Evolutionary conservation across 2,888 invertebrate species (phyloP).

Genomic region (Thymelicus acteon): DNA sequence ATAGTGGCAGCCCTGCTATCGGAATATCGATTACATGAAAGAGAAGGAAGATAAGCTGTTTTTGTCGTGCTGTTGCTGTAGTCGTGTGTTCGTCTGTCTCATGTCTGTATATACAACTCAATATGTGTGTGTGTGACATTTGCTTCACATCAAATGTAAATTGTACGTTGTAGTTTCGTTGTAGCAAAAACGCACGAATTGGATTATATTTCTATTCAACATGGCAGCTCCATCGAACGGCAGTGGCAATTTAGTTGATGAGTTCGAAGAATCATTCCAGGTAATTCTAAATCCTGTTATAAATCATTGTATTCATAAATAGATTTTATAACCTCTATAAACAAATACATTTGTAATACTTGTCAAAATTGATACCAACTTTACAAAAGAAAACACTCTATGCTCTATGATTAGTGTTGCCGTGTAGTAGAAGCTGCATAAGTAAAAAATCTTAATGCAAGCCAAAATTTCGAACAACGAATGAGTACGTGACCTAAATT

Average conservation of each 20-base stretch:
- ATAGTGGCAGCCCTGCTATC: slow-evolving; percentile 43
- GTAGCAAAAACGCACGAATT: not conserved
- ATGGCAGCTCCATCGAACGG: slow-evolving; percentile 93
- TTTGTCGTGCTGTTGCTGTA: not conserved
- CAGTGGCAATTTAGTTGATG: slow-evolving; percentile 94
- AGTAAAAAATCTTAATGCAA: slow-evolving; percentile 55
- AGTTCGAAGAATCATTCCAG: slow-evolving; percentile 96
- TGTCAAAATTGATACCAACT: slow-evolving; percentile 75
- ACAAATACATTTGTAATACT: slow-evolving; percentile 51
- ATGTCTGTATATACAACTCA: too few species aligned
- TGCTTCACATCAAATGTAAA: slow-evolving; percentile 6
- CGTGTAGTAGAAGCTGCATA: slow-evolving; percentile 73
- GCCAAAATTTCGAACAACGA: slow-evolving; percentile 52
- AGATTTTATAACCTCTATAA: slow-evolving; percentile 59
- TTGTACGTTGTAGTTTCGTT: not conserved
- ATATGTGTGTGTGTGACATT: not conserved
- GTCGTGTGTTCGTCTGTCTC: too few species aligned
- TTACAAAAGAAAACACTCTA: slow-evolving; percentile 53
- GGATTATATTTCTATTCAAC: slow-evolving; percentile 36
- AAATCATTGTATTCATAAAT: slow-evolving; percentile 41
- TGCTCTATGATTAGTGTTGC: slow-evolving; percentile 59
- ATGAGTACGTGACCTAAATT: slow-evolving; percentile 80
- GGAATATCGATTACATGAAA: slow-evolving; percentile 34
- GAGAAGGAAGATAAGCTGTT: slow-evolving; percentile 21
- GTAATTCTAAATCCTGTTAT: slow-evolving; percentile 68